Conservation (phyloP, 92 coral and sea anemone genomes). For the Blastomussa wellsi region DNA sequence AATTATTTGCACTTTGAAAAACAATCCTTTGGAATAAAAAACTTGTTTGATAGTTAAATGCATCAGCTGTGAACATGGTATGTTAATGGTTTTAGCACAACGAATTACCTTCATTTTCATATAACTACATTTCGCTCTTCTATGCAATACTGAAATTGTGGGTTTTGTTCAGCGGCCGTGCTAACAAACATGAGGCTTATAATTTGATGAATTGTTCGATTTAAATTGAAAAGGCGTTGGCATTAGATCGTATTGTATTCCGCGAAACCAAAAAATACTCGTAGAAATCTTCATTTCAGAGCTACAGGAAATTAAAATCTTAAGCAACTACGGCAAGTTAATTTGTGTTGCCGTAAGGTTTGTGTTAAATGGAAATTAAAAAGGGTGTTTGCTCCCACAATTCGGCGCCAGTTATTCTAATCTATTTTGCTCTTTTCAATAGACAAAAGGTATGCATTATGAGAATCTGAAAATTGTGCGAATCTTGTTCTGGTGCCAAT, state of each 20-base stretch:
- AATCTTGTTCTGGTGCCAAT: not conserved
- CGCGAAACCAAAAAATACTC: not conserved
- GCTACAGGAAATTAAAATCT: constrained; percentile 32
- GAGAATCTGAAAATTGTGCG: not conserved
- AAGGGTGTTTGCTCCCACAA: not conserved
- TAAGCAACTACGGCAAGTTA: constrained; percentile 17
- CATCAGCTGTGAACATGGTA: constrained; percentile 11
- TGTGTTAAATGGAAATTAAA: constrained; percentile 3
- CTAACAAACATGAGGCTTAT: not conserved
- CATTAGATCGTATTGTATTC: not conserved
- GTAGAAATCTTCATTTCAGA: not conserved
- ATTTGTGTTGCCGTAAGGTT: constrained; percentile 31
- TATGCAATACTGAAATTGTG: not conserved
- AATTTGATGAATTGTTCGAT: not conserved
- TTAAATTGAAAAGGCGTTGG: not conserved
- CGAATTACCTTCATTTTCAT: not conserved
- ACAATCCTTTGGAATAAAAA: constrained; percentile 7
- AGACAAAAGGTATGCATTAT: not conserved
- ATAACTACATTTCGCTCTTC: not conserved
- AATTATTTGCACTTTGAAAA: constrained; percentile 13
- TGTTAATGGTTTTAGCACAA: constrained; percentile 8
- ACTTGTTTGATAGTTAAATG: constrained; percentile 19
- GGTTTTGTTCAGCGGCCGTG: not conserved
- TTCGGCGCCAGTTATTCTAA: not conserved
- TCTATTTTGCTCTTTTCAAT: not conserved